Conservation (phyloP, 2,113 vertebrate species). For the Sturnira hondurensis region DNA sequence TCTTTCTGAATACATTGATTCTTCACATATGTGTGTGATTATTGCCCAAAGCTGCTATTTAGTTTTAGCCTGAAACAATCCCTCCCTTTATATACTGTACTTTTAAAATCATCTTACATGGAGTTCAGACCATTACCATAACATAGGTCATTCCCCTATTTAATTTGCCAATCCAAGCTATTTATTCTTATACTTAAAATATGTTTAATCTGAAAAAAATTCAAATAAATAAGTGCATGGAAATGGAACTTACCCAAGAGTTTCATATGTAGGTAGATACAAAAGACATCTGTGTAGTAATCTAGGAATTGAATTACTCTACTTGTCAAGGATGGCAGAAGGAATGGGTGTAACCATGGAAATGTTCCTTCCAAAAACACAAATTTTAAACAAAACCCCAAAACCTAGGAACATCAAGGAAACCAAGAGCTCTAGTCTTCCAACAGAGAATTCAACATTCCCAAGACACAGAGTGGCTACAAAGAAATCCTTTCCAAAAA, state of each 20-base stretch:
- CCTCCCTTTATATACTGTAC: background rate
- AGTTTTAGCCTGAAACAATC: background rate
- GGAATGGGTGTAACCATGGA: constrained; percentile 59
- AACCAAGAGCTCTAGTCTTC: constrained; percentile 30
- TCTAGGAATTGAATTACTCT: constrained; percentile 55
- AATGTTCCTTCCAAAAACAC: constrained; percentile 67
- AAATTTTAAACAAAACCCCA: constrained; percentile 66
- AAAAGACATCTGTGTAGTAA: constrained; percentile 61
- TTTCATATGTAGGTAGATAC: constrained; percentile 25
- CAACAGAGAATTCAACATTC: background rate
- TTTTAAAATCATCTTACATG: background rate
- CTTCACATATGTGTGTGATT: background rate
- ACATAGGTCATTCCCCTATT: background rate
- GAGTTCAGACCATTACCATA: constrained; percentile 35
- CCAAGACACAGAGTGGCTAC: constrained; percentile 40
- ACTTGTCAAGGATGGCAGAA: constrained; percentile 12
- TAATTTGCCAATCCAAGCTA: background rate
- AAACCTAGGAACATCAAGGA: constrained; percentile 49
- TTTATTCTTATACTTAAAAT: constrained; percentile 54
- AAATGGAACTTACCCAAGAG: constrained; percentile 51
- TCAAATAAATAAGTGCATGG: constrained; percentile 42
- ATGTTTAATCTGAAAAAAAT: constrained; percentile 22
- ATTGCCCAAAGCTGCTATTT: background rate
- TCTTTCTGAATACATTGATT: accelerated
- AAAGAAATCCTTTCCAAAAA: constrained; percentile 44